phyloP scores from a whole-genome alignment of 1,140 invertebrate species.

The Drosophila leontia region DNA sequence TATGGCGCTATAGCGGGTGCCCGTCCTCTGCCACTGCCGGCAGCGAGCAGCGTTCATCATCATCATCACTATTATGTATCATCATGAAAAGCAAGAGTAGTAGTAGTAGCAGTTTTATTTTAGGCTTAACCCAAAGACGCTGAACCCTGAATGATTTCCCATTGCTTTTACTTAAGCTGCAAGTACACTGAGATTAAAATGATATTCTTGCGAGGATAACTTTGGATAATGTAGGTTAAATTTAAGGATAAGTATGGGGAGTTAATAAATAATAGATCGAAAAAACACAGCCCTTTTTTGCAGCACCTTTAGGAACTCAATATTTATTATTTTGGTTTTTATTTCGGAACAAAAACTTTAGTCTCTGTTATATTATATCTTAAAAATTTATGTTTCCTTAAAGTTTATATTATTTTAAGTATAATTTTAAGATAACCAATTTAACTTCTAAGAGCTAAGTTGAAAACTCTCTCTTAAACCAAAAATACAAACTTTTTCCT shows the following conservation, averaged over 20 bases:
- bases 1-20: constrained; percentile 45
- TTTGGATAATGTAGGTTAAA: background rate
- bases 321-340: no score
- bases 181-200: constrained; percentile 12
- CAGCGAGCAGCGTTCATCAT: constrained; percentile 27
- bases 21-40: constrained; percentile 46
- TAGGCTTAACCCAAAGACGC: constrained; percentile 28
- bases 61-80: constrained; percentile 31
- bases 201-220: background rate
- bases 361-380: background rate
- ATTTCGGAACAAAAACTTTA: no score
- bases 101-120: constrained; percentile 27
- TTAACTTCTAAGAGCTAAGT: no score
- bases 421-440: background rate
- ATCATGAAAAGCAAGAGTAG: constrained; percentile 29
- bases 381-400: background rate
- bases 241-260: background rate
- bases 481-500: background rate
- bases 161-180: constrained; percentile 61
- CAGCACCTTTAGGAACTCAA: no score
- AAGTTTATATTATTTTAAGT: background rate
- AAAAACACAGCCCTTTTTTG: no score
- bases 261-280: background rate
- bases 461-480: background rate
- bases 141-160: constrained; percentile 41